Base-by-base conservation (phyloP, 1,140 invertebrate species). In the Drosophila lowei region DNA sequence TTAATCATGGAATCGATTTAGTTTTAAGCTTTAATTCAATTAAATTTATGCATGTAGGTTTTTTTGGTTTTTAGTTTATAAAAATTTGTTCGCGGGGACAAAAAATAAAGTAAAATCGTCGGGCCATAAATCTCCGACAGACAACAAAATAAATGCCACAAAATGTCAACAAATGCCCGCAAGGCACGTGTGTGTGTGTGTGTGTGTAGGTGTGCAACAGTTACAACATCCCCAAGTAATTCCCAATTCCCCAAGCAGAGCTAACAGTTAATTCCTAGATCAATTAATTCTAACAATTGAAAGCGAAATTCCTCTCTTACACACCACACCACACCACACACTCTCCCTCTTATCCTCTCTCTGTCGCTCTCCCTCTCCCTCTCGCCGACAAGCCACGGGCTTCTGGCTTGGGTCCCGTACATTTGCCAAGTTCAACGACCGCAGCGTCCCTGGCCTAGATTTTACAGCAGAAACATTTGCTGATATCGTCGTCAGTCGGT, bases 381-480 rank as follows among this genome's bases (percentile, higher is more conserved):
- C n/a, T 64, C 55, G 48, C 54, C 49, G 25, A 57, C 54, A 30
- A 38, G 47, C 15, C 49, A 25, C 23, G 23, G 23, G 46, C 52
- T 4, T 11, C 34, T 38, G 0, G 30, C 8, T 38, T 38, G 11
- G 3, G 60, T 46, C 53, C 42, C 60, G 43, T 38, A 67, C 73
- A 58, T 81, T 81, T 62, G 81, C 77, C 83, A 89, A 89, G 84
- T 88, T 89, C 85, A 89, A 89, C 73, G 85, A 85, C 85, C 85
- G 85, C 77, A 70, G 70, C 84, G 79, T 89, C 85, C 85, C 83
- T 89, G 85, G 85, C 85, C 85, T 89, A 89, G 77, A 89, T 89
- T 89, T 89, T 78, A 77, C 85, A 79, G 63, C 63, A 64, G 15
- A 49, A 68, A 25, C 41, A 48, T 48, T 65, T 44, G 75, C 76